Conservation (phyloP, 2,888 invertebrate genomes). For the Himalopsyche japonica region DNA sequence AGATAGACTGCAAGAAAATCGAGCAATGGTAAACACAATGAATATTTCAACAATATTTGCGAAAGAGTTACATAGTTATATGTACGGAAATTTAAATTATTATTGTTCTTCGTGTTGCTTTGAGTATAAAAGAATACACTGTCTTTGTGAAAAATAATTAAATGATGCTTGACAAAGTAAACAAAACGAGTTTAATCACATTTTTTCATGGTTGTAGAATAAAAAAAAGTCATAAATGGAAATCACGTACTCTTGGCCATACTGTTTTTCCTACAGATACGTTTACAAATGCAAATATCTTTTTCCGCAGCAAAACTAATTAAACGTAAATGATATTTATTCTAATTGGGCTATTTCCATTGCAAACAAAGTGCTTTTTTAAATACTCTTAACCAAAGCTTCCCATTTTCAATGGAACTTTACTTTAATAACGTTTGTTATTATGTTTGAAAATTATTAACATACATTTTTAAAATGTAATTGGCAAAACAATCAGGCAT, state of each 20-base stretch:
- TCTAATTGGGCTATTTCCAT: conserved; percentile 37
- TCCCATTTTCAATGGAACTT: neutral
- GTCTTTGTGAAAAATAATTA: neutral
- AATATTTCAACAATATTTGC: too few relatives aligned
- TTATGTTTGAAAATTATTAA: too few relatives aligned
- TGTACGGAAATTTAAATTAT: too few relatives aligned
- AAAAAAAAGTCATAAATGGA: conserved; percentile 4
- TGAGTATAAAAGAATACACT: neutral
- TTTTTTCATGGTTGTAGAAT: neutral
- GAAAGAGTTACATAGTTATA: too few relatives aligned
- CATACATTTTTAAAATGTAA: too few relatives aligned
- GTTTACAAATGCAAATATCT: conserved; percentile 30
- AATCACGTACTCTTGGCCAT: conserved; percentile 7
- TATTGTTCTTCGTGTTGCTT: too few relatives aligned
- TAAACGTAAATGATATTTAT: conserved; percentile 40
- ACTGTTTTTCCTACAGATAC: neutral
- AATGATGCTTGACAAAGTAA: neutral
- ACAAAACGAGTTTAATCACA: neutral
- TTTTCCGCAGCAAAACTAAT: conserved; percentile 27
- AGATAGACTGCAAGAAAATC: too few relatives aligned
- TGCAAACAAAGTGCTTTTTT: conserved; percentile 17
- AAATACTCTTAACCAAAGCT: neutral
- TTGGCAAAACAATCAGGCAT: too few relatives aligned
- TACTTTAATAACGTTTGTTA: too few relatives aligned
- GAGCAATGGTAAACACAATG: too few relatives aligned